Conservation (phyloP, 2,888 invertebrate species). For the Patella depressa region DNA sequence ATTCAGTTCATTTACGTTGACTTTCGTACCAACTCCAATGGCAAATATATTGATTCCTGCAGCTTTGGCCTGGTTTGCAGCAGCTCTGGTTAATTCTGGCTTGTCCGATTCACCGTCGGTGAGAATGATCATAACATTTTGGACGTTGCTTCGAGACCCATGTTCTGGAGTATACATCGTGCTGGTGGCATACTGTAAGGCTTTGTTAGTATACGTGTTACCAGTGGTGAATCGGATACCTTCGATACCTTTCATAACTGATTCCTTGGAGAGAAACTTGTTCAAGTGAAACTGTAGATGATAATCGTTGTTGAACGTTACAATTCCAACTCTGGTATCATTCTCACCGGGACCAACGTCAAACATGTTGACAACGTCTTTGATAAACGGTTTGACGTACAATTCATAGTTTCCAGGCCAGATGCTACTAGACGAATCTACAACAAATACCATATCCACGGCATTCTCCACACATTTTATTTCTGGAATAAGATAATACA, state of each 20-base stretch:
- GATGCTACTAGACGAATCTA: slow-evolving; percentile 60
- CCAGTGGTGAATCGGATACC: slow-evolving; percentile 39
- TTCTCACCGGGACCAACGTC: slow-evolving; percentile 44
- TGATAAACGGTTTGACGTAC: slow-evolving; percentile 51
- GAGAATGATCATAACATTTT: slow-evolving; percentile 58
- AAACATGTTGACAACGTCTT: slow-evolving; percentile 46
- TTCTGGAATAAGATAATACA: not conserved
- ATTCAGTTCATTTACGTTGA: not conserved
- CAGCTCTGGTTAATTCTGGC: slow-evolving; percentile 39
- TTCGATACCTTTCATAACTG: slow-evolving; percentile 36
- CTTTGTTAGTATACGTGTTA: slow-evolving; percentile 53
- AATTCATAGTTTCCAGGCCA: slow-evolving; percentile 54
- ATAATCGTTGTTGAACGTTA: slow-evolving; percentile 50
- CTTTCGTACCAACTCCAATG: not conserved
- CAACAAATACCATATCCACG: slow-evolving; percentile 53
- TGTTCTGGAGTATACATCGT: slow-evolving; percentile 42
- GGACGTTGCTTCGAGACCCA: slow-evolving; percentile 43
- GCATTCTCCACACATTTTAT: slow-evolving; percentile 37
- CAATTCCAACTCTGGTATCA: slow-evolving; percentile 49
- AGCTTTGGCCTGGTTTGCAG: slow-evolving; percentile 41
- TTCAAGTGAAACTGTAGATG: slow-evolving; percentile 49
- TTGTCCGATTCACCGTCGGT: slow-evolving; percentile 64
- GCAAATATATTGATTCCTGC: not conserved
- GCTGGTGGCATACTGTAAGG: slow-evolving; percentile 43
- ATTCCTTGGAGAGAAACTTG: slow-evolving; percentile 30